Percentiles rank a stretch among this genome's conserved stretches.
These are phyloP conservation scores for Sandelia bainsii DNA, from an alignment of 2,797 vertebrate genomes.

Conservation along the genomic window DNA sequence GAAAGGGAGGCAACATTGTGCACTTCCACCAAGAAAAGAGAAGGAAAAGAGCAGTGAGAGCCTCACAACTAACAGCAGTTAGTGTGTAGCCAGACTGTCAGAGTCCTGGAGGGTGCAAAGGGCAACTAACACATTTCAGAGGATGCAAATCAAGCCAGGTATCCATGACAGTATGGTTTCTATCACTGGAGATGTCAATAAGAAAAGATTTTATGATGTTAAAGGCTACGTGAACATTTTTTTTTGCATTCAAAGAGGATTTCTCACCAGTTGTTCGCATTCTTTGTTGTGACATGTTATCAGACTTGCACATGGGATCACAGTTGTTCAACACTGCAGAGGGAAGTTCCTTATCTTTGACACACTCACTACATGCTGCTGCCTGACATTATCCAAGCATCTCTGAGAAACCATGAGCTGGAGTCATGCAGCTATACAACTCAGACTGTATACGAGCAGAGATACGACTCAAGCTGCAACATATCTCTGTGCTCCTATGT, in stretches of 20 bases:
- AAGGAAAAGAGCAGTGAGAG: conserved; percentile 24
- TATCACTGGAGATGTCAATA: conserved; percentile 28
- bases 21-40: conserved; percentile 20
- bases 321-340: conserved; percentile 45
- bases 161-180: conserved; percentile 6
- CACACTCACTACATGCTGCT: conserved; percentile 85
- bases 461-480: conserved; percentile 79
- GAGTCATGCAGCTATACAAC: conserved; percentile 62
- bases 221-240: conserved; percentile 15
- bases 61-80: conserved; percentile 31
- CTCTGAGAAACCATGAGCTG: conserved; percentile 55
- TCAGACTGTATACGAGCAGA: conserved; percentile 49
- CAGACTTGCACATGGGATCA: conserved; percentile 48
- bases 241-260: conserved; percentile 17
- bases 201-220: conserved; percentile 11
- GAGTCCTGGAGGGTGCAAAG: conserved; percentile 28
- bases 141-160: conserved; percentile 50
- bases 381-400: conserved; percentile 77
- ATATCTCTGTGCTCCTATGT: conserved; percentile 72
- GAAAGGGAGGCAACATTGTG: conserved; percentile 2
- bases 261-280: conserved; percentile 48
- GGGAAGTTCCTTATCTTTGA: conserved; percentile 65
- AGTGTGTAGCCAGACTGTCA: conserved; percentile 23
- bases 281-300: conserved; percentile 58
- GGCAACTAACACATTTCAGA: conserved; percentile 42